Evolutionary conservation across 2,113 vertebrate genomes (phyloP).

Genomic region (Isichthys henryi): DNA sequence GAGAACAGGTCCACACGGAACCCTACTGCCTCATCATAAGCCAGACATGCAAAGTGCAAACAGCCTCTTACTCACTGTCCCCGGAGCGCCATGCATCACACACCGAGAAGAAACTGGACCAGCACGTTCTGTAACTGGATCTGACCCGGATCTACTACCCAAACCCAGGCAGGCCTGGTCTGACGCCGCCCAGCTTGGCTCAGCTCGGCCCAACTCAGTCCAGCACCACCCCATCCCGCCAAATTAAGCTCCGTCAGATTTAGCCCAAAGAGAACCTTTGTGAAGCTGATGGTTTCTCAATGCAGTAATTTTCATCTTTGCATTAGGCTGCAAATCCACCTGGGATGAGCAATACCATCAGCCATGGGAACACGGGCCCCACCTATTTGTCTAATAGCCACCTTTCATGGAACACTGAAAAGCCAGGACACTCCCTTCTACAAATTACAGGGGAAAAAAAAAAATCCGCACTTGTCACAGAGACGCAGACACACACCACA

Average conservation of each 20-base stretch:
- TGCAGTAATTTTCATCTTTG: conserved; percentile 12
- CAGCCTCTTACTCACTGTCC: background rate
- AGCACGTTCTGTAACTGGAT: conserved; percentile 2
- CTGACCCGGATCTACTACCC: conserved; percentile 10
- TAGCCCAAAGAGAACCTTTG: conserved; percentile 13
- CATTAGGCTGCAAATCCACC: conserved; percentile 33
- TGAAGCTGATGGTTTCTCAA: conserved; percentile 17
- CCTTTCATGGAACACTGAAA: conserved; percentile 28
- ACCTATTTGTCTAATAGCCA: conserved; percentile 41
- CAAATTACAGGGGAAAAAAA: conserved; percentile 15
- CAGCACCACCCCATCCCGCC: background rate
- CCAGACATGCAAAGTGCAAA: background rate
- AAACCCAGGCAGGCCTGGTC: background rate
- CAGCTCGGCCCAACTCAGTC: background rate
- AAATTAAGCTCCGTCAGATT: background rate
- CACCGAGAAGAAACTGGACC: background rate
- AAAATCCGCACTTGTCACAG: conserved; percentile 9
- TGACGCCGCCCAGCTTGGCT: background rate
- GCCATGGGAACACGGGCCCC: conserved; percentile 24
- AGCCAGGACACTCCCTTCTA: conserved; percentile 27
- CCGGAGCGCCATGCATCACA: background rate
- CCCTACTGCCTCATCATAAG: background rate
- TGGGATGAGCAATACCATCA: conserved; percentile 7
- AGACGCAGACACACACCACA: conserved; percentile 15
- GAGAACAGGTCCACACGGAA: background rate